Conservation (phyloP, 2,888 invertebrate genomes). For the Aproaerema taeniolella region DNA sequence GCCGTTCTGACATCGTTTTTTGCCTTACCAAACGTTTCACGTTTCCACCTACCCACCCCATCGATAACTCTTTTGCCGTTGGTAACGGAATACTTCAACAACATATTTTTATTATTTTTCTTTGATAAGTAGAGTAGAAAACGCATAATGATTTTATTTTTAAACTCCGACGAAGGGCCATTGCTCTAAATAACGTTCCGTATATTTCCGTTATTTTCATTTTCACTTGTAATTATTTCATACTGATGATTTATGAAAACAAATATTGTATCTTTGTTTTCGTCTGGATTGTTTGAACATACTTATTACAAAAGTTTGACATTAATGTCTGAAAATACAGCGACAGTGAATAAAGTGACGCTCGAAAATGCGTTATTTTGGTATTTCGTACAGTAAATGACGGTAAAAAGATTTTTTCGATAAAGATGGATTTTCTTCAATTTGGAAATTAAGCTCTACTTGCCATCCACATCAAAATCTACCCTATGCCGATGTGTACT, state of each 20-base stretch:
- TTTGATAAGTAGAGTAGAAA: background rate
- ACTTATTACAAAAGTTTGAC: conserved; percentile 1
- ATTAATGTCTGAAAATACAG: conserved; percentile 1
- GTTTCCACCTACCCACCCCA: background rate
- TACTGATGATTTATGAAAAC: background rate
- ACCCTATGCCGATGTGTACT: too few relatives aligned
- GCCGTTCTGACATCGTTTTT: background rate
- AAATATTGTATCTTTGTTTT: background rate
- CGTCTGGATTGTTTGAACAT: background rate
- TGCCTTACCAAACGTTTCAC: background rate
- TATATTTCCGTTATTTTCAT: background rate
- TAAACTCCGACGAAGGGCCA: background rate
- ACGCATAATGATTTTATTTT: background rate
- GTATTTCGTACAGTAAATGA: too few relatives aligned
- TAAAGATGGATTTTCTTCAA: too few relatives aligned
- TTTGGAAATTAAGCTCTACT: too few relatives aligned
- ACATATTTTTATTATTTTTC: background rate
- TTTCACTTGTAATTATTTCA: background rate
- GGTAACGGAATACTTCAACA: background rate
- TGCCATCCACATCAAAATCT: too few relatives aligned
- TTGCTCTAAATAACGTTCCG: background rate
- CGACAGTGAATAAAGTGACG: conserved; percentile 1
- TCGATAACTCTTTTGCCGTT: background rate
- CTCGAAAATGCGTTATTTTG: too few relatives aligned
- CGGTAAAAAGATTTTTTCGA: too few relatives aligned